These are phyloP conservation scores for Drosophila ironensis DNA, from an alignment of 1,140 invertebrate genomes.

Conservation along the genomic window DNA sequence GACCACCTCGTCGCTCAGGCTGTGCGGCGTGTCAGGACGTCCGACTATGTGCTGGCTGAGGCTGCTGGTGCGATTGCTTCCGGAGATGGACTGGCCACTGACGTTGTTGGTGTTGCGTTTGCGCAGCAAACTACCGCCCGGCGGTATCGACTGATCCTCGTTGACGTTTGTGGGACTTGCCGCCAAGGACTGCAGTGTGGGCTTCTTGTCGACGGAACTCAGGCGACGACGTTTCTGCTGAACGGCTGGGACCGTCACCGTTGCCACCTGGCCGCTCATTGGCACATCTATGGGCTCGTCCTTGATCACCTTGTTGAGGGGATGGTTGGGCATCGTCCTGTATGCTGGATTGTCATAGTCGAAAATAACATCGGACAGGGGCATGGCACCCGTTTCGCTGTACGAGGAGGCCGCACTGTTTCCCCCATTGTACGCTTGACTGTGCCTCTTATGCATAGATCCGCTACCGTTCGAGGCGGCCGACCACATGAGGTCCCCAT, in stretches of 20 bases:
- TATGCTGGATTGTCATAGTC: conserved; percentile 16
- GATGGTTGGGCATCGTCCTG: conserved; percentile 14
- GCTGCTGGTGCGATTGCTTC: conserved; percentile 1
- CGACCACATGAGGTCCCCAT: conserved; percentile 67
- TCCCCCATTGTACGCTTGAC: not conserved
- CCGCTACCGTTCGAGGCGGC: not conserved
- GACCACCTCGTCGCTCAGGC: conserved; percentile 47
- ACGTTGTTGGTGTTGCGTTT: conserved; percentile 43
- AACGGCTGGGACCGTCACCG: too few species aligned
- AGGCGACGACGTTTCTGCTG: conserved; percentile 20
- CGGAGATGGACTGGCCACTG: not conserved
- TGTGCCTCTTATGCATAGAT: too few species aligned
- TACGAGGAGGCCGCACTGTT: conserved; percentile 61
- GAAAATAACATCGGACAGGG: conserved; percentile 45
- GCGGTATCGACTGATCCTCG: conserved; percentile 58
- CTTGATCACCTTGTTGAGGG: conserved; percentile 22
- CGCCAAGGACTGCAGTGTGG: not conserved
- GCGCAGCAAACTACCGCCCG: conserved; percentile 69
- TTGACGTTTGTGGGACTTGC: conserved; percentile 1
- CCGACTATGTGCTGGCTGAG: conserved; percentile 2
- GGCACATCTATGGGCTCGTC: conserved; percentile 14
- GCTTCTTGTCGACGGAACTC: conserved; percentile 1
- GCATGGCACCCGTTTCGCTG: conserved; percentile 48
- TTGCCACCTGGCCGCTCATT: not conserved
- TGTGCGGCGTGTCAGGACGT: conserved; percentile 52